Conservation (phyloP, 2,888 invertebrate species). For the Ectemnius continuus region DNA sequence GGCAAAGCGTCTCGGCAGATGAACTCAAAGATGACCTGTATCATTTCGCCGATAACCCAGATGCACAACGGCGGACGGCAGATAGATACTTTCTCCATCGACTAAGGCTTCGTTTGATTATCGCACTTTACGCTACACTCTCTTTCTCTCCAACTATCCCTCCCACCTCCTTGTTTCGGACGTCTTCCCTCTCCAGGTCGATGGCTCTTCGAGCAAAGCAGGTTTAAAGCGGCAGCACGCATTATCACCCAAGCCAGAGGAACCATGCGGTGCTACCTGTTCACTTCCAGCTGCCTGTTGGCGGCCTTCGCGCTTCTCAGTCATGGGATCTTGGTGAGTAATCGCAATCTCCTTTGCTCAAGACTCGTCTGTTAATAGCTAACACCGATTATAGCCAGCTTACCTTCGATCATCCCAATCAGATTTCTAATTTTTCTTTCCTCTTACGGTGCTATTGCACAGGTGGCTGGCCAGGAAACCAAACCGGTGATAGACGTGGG, state of each 20-base stretch:
- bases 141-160: conserved; percentile 10
- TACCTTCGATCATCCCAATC: background rate
- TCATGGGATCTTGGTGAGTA: conserved; percentile 43
- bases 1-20: background rate
- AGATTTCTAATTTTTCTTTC: conserved; percentile 2
- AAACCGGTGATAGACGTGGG: conserved; percentile 71
- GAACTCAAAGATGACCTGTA: background rate
- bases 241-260: conserved; percentile 39
- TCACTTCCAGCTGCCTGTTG: conserved; percentile 29
- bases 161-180: conserved; percentile 36
- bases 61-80: background rate
- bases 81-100: background rate
- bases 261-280: conserved; percentile 56
- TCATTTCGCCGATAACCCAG: no score
- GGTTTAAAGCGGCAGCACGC: conserved; percentile 46
- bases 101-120: conserved; percentile 22
- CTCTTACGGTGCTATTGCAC: conserved; percentile 7
- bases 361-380: no score
- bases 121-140: conserved; percentile 16
- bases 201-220: conserved; percentile 16
- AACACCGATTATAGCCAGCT: no score
- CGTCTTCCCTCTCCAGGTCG: conserved; percentile 24
- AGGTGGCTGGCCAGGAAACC: conserved; percentile 42
- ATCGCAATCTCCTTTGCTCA: background rate
- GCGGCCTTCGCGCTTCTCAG: conserved; percentile 30